Evolutionary conservation across 2,888 invertebrate genomes (phyloP).

Genomic region (Linnaemya tessellans): DNA sequence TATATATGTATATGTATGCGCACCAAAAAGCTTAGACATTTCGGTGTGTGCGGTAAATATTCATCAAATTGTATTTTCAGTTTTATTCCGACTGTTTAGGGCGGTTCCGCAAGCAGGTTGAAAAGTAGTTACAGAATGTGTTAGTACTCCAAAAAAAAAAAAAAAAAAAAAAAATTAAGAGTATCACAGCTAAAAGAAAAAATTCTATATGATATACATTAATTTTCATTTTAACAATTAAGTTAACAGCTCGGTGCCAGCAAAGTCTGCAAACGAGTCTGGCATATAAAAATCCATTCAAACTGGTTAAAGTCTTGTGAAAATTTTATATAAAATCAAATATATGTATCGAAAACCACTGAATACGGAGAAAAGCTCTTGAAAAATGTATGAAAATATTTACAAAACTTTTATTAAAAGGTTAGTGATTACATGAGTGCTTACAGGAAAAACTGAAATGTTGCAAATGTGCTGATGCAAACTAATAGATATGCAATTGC

Average conservation of each 20-base stretch:
- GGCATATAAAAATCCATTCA: background rate
- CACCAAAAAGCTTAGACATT: constrained; percentile 68
- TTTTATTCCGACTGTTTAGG: constrained; percentile 84
- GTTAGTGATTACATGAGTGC: constrained; percentile 71
- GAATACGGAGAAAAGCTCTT: constrained; percentile 31
- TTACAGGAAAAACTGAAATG: constrained; percentile 36
- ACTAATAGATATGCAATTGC: background rate
- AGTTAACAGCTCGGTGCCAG: constrained; percentile 16
- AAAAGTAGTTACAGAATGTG: constrained; percentile 75
- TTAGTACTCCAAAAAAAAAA: constrained; percentile 60
- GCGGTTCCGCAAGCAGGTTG: constrained; percentile 84
- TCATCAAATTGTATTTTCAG: constrained; percentile 83
- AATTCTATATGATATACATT: constrained; percentile 55
- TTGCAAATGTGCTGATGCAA: background rate
- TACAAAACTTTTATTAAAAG: constrained; percentile 60
- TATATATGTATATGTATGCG: constrained; percentile 50
- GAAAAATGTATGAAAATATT: constrained; percentile 51
- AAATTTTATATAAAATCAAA: constrained; percentile 26
- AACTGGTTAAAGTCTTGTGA: constrained; percentile 1
- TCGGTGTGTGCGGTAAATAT: constrained; percentile 76
- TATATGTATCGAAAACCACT: constrained; percentile 32
- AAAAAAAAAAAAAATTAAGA: constrained; percentile 31
- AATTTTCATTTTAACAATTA: constrained; percentile 54
- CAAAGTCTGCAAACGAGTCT: background rate
- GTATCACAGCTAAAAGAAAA: constrained; percentile 34